Conservation (phyloP, 2,797 vertebrate genomes). For the Anas georgica region DNA sequence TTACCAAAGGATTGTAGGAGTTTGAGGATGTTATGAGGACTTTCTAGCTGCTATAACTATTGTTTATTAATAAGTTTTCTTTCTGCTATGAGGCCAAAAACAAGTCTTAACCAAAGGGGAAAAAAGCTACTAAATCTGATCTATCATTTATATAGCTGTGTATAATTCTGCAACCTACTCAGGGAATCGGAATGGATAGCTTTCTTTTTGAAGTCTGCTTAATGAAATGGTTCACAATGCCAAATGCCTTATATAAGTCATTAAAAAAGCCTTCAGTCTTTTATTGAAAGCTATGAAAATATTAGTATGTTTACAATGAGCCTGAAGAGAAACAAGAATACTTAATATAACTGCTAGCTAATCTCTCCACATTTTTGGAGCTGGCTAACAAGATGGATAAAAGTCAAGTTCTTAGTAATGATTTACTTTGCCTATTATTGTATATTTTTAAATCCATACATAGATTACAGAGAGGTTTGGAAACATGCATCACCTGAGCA, state of each 20-base stretch:
- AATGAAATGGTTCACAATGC: not conserved
- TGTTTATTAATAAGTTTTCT: not conserved
- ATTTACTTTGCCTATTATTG: not conserved
- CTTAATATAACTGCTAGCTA: not conserved
- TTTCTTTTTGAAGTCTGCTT: slow-evolving; percentile 19
- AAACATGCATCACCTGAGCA: not conserved
- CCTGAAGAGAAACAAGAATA: not conserved
- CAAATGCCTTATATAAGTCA: not conserved
- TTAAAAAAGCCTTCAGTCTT: not conserved
- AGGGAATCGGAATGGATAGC: not conserved
- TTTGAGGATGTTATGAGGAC: not conserved
- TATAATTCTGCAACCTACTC: not conserved
- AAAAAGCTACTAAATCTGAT: not conserved
- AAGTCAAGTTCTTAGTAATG: not conserved
- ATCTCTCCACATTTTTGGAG: not conserved
- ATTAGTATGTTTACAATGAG: not conserved
- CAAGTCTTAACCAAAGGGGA: not conserved
- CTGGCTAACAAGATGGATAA: not conserved
- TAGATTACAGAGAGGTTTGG: not conserved
- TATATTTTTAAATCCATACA: not conserved
- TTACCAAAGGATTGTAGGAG: not conserved
- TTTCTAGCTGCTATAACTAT: not conserved
- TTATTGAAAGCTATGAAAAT: not conserved
- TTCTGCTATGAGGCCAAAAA: not conserved
- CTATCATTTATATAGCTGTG: not conserved